Evolutionary conservation across 2,113 vertebrate genomes (phyloP), one percentile per base, ranked within the genome.

Genomic region (Potamarius usumacintae): DNA sequence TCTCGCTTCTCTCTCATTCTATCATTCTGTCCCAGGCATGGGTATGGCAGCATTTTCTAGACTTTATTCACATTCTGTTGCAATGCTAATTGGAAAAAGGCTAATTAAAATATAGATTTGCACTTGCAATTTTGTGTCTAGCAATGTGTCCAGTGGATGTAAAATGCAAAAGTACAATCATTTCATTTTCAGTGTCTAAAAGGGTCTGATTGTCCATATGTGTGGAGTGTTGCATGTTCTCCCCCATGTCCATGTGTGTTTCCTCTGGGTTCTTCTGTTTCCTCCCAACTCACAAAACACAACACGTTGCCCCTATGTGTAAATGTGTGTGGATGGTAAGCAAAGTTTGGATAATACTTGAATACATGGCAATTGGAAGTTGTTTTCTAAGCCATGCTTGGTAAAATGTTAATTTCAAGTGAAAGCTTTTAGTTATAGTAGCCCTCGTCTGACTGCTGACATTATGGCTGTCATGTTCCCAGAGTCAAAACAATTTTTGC

Each of bases 301-400:
- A 69, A 30, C 11, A 14, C 14, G 5, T 72, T 48, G 8, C 18
- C 10, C 0, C 30, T 34, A 48, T 7, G 34, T 48, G 15, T 72
- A 7, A 72, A 20, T 10, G 71, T 22, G 17, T 48, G 34, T 42
- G 30, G n/a, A 14, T 52, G 48, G 22, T 48, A 52, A 42, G 2
- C 12, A 25, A 5, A 50, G 17, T 22, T 3, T 52, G 27, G n/a
- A 30, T 27, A 6, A 7, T 7, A 30, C 1, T 10, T 71, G 67
- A 34, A 71, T 10, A 27, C 65, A 67, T 67, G 65, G 89, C 42
- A 78, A 81, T 4, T 12, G 71, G 89, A 90, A 91, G 88, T 80
- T 67, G 87, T 92, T 87, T 81, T 76, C 6, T 76, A 50, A 48
- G 50, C 25, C 25, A 65, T 17, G 30, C 69, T 42, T 15, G 1